Percentiles rank a stretch among this genome's conserved stretches.
These are phyloP conservation scores for Eueremaeus valkanovi DNA, from an alignment of 2,888 invertebrate genomes.

Conservation along the genomic window DNA sequence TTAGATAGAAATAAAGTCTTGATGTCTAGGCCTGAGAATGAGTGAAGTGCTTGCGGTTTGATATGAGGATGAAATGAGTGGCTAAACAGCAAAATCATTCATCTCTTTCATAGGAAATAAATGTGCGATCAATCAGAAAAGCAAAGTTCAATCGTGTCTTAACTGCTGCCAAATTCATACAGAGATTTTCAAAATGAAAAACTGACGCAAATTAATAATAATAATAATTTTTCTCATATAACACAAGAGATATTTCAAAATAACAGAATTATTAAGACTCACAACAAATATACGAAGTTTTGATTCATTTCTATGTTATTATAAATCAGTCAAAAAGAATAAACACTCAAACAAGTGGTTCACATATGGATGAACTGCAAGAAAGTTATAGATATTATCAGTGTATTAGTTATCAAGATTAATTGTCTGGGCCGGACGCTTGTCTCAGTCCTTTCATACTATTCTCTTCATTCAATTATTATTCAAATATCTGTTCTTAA, in stretches of 20 bases:
- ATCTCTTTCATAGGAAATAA: constrained; percentile 1
- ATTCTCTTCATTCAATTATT: background rate
- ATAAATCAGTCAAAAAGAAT: background rate
- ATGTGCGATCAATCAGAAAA: constrained; percentile 13
- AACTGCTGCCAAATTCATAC: background rate
- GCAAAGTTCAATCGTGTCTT: too few relatives aligned
- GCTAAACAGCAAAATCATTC: background rate
- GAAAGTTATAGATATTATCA: background rate
- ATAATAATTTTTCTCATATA: background rate
- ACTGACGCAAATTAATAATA: background rate
- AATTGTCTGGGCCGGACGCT: constrained; percentile 23
- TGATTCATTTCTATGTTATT: too few relatives aligned
- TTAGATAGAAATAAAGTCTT: background rate
- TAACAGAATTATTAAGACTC: too few relatives aligned
- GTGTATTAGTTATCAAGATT: constrained; percentile 32
- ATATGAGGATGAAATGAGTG: background rate
- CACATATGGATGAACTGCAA: background rate
- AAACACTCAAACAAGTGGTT: constrained; percentile 15
- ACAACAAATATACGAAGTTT: too few relatives aligned
- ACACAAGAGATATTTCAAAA: background rate
- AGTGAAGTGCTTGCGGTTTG: background rate
- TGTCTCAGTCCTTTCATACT: background rate
- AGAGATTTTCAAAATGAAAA: background rate
- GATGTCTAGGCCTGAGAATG: background rate
- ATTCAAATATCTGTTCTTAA: background rate